Percentiles rank a stretch among this genome's conserved stretches.
These are phyloP conservation scores for Drosophila pegasa DNA, from an alignment of 2,888 invertebrate genomes.

Conservation along the genomic window DNA sequence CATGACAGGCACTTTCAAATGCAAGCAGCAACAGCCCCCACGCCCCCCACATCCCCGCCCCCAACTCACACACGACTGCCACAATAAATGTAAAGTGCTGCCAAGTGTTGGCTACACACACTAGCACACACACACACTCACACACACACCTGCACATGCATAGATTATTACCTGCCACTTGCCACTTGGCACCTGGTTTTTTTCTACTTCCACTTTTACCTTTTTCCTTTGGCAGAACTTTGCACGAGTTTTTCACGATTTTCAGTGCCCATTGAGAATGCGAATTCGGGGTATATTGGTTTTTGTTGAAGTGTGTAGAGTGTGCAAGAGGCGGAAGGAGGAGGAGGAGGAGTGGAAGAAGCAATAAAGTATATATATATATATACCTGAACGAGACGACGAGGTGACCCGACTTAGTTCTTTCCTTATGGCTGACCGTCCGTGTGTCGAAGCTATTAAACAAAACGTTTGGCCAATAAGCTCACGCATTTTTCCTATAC, in stretches of 20 bases:
- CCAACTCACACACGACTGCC: slow-evolving; percentile 52
- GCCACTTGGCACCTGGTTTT: slow-evolving; percentile 77
- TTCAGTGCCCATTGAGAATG: no score
- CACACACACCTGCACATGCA: slow-evolving; percentile 59
- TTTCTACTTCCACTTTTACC: slow-evolving; percentile 6
- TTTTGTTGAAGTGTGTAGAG: no score
- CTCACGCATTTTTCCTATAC: no score
- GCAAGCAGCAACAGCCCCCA: slow-evolving; percentile 37
- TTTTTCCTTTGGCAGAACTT: slow-evolving; percentile 45
- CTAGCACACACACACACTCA: slow-evolving; percentile 15
- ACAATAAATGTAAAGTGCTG: slow-evolving; percentile 80
- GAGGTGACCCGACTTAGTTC: no score
- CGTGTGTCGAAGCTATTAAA: no score
- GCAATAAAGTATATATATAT: no score
- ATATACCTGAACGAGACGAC: no score
- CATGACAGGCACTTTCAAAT: slow-evolving; percentile 77
- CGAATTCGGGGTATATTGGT: no score
- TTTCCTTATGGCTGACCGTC: no score
- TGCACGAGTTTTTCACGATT: slow-evolving; percentile 71
- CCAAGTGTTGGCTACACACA: slow-evolving; percentile 70
- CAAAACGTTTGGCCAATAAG: no score
- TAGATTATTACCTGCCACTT: slow-evolving; percentile 81
- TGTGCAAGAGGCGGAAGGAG: no score
- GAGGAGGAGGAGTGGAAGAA: no score
- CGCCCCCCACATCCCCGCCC: background rate